phyloP scores from a whole-genome alignment of 2,888 invertebrate species.

The Acanthosoma haemorrhoidale region DNA sequence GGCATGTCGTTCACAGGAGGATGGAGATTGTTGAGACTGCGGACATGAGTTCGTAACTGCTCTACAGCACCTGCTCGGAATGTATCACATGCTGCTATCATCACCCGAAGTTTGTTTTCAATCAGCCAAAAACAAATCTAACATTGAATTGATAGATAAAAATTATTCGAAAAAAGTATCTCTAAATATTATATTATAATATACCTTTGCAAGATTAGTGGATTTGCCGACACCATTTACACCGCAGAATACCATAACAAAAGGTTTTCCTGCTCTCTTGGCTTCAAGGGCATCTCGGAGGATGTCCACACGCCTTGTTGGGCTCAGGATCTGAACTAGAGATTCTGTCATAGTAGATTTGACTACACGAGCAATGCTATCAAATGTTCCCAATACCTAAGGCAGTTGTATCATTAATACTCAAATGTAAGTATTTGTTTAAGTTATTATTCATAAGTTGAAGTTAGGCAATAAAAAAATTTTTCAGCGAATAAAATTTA shows the following conservation, averaged over 20 bases:
- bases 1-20: constrained; percentile 62
- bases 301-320: constrained; percentile 91
- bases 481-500: constrained; percentile 44
- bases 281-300: constrained; percentile 92
- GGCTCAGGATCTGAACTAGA: constrained; percentile 88
- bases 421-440: too few species aligned
- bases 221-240: constrained; percentile 99
- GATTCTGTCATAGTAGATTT: constrained; percentile 84
- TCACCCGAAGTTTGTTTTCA: constrained; percentile 90
- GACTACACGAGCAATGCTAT: constrained; percentile 82
- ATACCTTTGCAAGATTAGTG: constrained; percentile 89
- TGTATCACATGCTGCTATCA: constrained; percentile 98
- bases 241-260: constrained; percentile 94
- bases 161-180: not conserved
- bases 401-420: too few species aligned
- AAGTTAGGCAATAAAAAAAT: too few species aligned
- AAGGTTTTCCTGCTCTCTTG: constrained; percentile 74
- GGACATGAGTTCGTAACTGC: constrained; percentile 89
- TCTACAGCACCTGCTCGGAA: constrained; percentile 99
- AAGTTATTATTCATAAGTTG: too few species aligned
- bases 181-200: not conserved
- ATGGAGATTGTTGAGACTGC: constrained; percentile 89
- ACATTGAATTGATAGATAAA: not conserved
- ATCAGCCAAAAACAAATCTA: constrained; percentile 97
- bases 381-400: constrained; percentile 85